Conservation (phyloP, 2,797 vertebrate species). For the Rhynchonycteris naso region DNA sequence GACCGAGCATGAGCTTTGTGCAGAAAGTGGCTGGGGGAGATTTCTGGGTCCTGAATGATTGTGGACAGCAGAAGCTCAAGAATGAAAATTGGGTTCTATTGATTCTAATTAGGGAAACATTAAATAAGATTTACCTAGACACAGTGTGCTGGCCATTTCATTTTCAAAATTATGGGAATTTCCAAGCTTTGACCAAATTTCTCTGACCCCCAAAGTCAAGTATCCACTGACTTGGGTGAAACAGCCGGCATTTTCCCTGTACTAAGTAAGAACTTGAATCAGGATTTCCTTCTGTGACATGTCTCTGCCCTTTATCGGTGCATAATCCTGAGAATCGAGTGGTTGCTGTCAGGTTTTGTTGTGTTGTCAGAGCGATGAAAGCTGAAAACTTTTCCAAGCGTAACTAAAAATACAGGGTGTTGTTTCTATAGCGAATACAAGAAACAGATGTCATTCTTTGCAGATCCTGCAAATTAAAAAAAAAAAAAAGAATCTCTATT, state of each 20-base stretch:
- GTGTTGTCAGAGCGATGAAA: conserved; percentile 58
- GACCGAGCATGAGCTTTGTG: conserved; percentile 50
- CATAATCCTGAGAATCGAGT: background rate
- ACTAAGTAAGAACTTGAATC: conserved; percentile 25
- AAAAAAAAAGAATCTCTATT: background rate
- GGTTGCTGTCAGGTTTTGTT: conserved; percentile 21
- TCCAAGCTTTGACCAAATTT: conserved; percentile 72
- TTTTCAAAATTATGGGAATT: conserved; percentile 83
- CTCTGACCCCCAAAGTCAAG: conserved; percentile 41
- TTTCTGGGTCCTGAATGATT: conserved; percentile 90
- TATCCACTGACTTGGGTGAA: background rate
- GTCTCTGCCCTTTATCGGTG: background rate
- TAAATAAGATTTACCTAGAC: conserved; percentile 97
- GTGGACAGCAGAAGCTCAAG: conserved; percentile 89
- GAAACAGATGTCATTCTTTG: conserved; percentile 27
- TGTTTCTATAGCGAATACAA: background rate
- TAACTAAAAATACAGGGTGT: conserved; percentile 38
- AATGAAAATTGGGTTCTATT: conserved; percentile 97
- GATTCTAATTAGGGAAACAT: conserved; percentile 99
- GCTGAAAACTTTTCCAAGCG: conserved; percentile 38
- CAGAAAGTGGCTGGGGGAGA: conserved; percentile 80
- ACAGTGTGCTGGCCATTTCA: conserved; percentile 88
- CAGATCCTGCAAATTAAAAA: background rate
- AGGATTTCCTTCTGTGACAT: background rate
- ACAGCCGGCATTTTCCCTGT: background rate